Percentiles rank a stretch among this genome's conserved stretches.
phyloP scores from a whole-genome alignment of 2,113 vertebrate genomes.

The Diphyllodes magnificus region DNA sequence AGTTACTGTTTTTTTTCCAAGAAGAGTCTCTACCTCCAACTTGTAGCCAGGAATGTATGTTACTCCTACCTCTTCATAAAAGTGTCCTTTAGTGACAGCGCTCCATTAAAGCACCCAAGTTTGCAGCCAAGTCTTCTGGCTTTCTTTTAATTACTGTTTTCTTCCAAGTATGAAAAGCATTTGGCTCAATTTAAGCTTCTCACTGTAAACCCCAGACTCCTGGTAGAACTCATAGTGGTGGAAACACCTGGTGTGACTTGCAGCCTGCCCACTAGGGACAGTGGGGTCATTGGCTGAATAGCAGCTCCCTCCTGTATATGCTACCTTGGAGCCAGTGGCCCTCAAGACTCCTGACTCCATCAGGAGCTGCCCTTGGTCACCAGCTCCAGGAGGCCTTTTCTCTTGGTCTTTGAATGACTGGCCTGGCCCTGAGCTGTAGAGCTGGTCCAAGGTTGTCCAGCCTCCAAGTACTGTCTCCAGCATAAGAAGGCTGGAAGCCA shows the following conservation, averaged over 20 bases:
- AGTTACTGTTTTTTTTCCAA: background rate
- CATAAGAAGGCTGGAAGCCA: background rate
- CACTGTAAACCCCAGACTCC: background rate
- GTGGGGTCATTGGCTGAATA: background rate
- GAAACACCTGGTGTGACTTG: background rate
- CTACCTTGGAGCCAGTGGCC: background rate
- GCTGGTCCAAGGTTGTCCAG: background rate
- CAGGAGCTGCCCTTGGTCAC: background rate
- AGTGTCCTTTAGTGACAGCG: background rate
- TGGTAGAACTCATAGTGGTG: background rate
- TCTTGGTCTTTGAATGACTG: background rate
- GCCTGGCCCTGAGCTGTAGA: background rate
- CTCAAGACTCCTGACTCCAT: background rate
- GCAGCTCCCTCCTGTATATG: background rate
- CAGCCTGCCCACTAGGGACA: background rate
- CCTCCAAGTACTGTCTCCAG: background rate
- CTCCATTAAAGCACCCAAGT: background rate
- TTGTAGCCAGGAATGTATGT: background rate
- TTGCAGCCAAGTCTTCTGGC: background rate
- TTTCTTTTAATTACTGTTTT: background rate
- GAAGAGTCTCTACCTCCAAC: background rate
- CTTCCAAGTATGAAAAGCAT: background rate
- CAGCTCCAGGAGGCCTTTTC: background rate
- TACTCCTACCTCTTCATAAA: background rate
- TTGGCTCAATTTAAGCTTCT: background rate